Evolutionary conservation across 2,888 invertebrate species (phyloP), one percentile per base, ranked within the genome.

Genomic region (Geotrupes spiniger): DNA sequence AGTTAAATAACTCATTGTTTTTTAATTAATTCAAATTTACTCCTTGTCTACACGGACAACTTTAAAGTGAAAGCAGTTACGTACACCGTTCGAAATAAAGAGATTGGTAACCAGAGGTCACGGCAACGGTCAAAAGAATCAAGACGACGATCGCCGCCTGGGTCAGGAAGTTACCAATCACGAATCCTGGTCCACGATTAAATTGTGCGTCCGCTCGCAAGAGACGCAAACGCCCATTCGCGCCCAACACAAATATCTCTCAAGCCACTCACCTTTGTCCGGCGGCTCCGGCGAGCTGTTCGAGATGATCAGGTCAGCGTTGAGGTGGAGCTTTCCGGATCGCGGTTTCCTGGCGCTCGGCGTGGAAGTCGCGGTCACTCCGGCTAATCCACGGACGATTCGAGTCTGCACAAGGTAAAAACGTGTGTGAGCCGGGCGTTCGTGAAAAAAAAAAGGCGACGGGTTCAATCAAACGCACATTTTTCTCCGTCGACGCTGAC

Each of bases 191-290:
- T 21, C 15, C 15, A 36, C n/a, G 15, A 36, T 36, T 14, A 14
- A 17, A 36, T 36, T 36, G 17, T 15, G 12, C 15, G 36, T 14
- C 14, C 33, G 8, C 28, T 11, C 11, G 28, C 28, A 17, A 37
- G 10, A 10, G 12, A 11, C 8, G 41, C 8, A 31, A 12, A 36
- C 3, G 12, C 11, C 10, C n/a, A 16, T 16, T 12, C 4, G 42
- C 42, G n/a, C n/a, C n/a, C n/a, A n/a, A n/a, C n/a, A n/a, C n/a
- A n/a, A n/a, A n/a, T n/a, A n/a, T n/a, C n/a, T n/a, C n/a, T n/a
- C n/a, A n/a, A n/a, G n/a, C n/a, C n/a, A 56, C 63, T 61, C 52
- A 69, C 68, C 68, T 67, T 69, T 68, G 57, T 68, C 67, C 37
- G 64, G 65, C 36, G 64, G 65, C 60, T 67, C 69, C 44, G 66